Conservation (phyloP, 2,113 vertebrate species). For the Budorcas taxicolor region DNA sequence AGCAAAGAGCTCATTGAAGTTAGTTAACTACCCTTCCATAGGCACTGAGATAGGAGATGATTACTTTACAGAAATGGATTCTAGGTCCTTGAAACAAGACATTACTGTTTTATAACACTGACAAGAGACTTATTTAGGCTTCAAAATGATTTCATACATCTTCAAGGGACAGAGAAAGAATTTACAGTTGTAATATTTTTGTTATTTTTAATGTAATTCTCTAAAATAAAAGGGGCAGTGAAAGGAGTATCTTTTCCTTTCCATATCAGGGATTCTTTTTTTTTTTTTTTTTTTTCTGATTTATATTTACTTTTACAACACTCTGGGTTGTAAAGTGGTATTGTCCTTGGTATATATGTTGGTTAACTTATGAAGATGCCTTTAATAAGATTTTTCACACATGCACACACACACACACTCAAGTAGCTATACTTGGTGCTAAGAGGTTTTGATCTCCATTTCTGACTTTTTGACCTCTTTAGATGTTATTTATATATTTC, state of each 20-base stretch:
- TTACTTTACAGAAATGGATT: background rate
- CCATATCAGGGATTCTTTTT: background rate
- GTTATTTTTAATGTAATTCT: background rate
- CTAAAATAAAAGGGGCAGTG: background rate
- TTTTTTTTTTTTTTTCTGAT: background rate
- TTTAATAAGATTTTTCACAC: background rate
- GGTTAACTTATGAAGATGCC: background rate
- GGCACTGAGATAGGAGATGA: background rate
- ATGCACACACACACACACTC: background rate
- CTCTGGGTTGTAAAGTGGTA: background rate
- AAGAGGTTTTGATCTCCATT: background rate
- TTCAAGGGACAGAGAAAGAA: background rate
- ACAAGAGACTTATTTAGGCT: background rate
- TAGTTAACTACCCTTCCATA: background rate
- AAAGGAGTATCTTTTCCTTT: background rate
- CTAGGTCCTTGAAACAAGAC: background rate
- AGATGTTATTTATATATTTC: background rate
- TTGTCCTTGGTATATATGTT: background rate
- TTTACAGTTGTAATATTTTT: background rate
- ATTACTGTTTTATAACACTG: background rate
- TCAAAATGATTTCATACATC: background rate
- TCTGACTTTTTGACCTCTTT: background rate
- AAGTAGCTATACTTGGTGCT: background rate
- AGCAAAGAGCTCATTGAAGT: background rate
- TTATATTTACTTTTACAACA: background rate